Evolutionary conservation across 2,797 vertebrate species (phyloP).

Genomic region (Poeciliopsis presidionis): DNA sequence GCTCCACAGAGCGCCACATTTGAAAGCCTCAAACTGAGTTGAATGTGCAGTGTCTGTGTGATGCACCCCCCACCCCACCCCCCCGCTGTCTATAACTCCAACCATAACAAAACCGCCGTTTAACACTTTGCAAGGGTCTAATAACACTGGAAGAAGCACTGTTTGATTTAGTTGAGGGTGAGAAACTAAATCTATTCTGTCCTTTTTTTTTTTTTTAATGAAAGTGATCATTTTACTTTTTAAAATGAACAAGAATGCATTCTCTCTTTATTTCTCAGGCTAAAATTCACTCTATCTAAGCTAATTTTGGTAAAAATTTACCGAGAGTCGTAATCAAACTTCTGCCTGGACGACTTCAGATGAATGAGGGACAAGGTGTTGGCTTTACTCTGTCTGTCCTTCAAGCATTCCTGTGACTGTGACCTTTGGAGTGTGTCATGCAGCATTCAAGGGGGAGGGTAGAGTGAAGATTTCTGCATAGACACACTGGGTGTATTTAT

Average conservation of each 20-base stretch:
- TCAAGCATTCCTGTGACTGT: constrained; percentile 85
- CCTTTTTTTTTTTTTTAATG: not conserved
- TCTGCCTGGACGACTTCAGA: constrained; percentile 54
- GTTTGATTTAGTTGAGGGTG: not conserved
- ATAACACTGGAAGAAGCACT: not conserved
- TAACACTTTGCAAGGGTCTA: not conserved
- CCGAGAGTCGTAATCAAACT: constrained; percentile 65
- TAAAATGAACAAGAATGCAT: not conserved
- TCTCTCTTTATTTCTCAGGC: not conserved
- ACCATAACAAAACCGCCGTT: constrained; percentile 6
- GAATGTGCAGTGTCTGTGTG: constrained; percentile 30
- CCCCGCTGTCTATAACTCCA: constrained; percentile 11
- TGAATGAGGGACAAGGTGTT: constrained; percentile 71
- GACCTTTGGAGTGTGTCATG: constrained; percentile 86
- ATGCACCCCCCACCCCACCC: constrained; percentile 30
- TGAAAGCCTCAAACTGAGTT: constrained; percentile 59
- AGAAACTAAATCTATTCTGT: not conserved
- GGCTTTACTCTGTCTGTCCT: constrained; percentile 80
- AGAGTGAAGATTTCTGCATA: constrained; percentile 66
- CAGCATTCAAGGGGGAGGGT: constrained; percentile 74
- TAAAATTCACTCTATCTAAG: constrained; percentile 1
- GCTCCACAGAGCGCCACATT: constrained; percentile 69
- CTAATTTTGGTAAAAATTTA: constrained; percentile 57
- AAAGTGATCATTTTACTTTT: not conserved
- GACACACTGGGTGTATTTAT: constrained; percentile 57